Evolutionary conservation across 2,888 invertebrate genomes (phyloP), one percentile per base, ranked within the genome.

Genomic region (Escarpia spicata): DNA sequence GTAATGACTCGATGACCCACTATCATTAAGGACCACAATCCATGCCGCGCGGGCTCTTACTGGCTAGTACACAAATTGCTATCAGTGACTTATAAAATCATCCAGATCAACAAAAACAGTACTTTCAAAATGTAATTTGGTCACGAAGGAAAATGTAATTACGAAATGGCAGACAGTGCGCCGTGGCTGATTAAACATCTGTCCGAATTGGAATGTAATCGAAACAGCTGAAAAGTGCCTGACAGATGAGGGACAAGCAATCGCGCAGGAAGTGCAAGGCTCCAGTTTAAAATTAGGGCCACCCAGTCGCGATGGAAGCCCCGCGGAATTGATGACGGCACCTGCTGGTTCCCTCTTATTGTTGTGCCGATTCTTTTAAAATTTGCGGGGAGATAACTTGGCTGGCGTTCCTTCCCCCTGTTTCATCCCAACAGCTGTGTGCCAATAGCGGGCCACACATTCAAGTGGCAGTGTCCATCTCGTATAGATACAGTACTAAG

Each of bases 171-270:
- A 75, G 75, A 75, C 75, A 75, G 75, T 75, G 75, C 75, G 19
- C 75, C 19, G 75, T 26, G 75, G 75, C 75, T 75, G 75, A 75
- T 75, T 75, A 75, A 75, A 75, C 75, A 75, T 15, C 75, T 26
- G 75, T 75, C 75, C 75, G 75, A 75, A 75, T 75, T 75, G 75
- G 75, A 75, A 75, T 75, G 75, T 75, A 75, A 75, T 75, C 75
- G 75, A 75, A 75, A 75, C n/a, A 75, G 75, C 75, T 75, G 75
- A 75, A 75, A 75, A 75, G 19, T 3, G 75, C 75, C 75, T 75
- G 75, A 75, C 75, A 75, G 75, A 75, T 26, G 26, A n/a, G 26
- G 75, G 75, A 75, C 75, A 75, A 26, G 75, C 75, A 75, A 75
- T 75, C 75, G 75, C n/a, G 75, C n/a, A 75, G 75, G 75, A 75